Conservation (phyloP, 37 sponge, comb jelly and placozoan species). For the Aplysina aerophoba region DNA sequence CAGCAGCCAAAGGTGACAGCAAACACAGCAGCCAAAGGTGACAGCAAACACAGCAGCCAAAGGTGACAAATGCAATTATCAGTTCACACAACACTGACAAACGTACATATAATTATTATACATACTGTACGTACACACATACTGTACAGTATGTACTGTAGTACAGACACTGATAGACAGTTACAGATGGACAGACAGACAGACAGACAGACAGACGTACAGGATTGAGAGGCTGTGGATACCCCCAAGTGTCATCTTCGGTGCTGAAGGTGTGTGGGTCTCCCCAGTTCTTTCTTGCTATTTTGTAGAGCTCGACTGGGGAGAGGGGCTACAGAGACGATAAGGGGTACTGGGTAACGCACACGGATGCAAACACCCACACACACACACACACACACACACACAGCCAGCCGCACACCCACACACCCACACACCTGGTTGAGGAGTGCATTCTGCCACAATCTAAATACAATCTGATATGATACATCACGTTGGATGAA, state of each 20-base stretch:
- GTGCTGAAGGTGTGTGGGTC: slow-evolving; percentile 57
- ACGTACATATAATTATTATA: too few species aligned
- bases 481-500: slow-evolving; percentile 88
- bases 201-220: too few species aligned
- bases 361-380: not conserved
- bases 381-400: not conserved
- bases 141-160: too few species aligned
- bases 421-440: slow-evolving; percentile 29
- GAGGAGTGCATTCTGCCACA: slow-evolving; percentile 88
- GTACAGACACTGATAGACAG: too few species aligned
- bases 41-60: too few species aligned
- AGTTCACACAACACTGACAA: too few species aligned
- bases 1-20: too few species aligned
- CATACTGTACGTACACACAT: too few species aligned
- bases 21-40: too few species aligned
- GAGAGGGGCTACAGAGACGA: slow-evolving; percentile 42
- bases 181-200: too few species aligned
- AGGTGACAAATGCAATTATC: too few species aligned
- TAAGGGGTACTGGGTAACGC: not conserved
- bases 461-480: slow-evolving; percentile 74
- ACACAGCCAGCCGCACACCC: not conserved
- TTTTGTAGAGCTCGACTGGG: slow-evolving; percentile 64
- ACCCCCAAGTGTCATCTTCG: slow-evolving; percentile 71
- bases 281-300: slow-evolving; percentile 64
- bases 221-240: not conserved